phyloP scores from a whole-genome alignment of 1,140 invertebrate genomes.

The Philopotamus ludificatus region DNA sequence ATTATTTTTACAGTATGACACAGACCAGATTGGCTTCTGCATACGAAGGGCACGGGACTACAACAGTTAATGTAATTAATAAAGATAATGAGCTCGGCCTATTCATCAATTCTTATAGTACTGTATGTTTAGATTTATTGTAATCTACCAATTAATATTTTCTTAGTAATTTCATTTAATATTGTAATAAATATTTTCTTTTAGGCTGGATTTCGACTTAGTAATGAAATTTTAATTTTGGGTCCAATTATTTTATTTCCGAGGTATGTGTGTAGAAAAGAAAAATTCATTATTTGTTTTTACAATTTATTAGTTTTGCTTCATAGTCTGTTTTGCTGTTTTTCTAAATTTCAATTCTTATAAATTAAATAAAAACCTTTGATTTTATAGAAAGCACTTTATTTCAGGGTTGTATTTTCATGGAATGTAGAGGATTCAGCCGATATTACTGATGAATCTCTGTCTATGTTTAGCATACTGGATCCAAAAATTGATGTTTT shows the following conservation, averaged over 20 bases:
- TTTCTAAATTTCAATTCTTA: no score
- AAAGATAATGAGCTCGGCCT: constrained; percentile 26
- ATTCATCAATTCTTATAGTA: constrained; percentile 26
- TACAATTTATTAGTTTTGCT: background rate
- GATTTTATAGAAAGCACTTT: no score
- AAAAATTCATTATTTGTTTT: no score
- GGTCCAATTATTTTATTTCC: constrained; percentile 32
- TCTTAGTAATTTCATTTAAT: no score
- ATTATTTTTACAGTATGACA: no score
- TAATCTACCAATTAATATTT: no score
- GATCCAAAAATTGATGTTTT: constrained; percentile 75
- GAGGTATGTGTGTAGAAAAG: no score
- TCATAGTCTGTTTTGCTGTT: no score
- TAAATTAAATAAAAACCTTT: no score
- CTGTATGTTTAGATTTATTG: no score
- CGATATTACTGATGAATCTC: constrained; percentile 67
- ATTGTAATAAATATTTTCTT: no score
- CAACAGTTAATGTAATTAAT: constrained; percentile 24
- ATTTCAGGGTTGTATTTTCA: no score
- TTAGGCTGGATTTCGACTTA: constrained; percentile 33
- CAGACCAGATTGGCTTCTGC: background rate
- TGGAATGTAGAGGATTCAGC: constrained; percentile 65
- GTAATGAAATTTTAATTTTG: constrained; percentile 25
- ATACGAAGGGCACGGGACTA: constrained; percentile 26
- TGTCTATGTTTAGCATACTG: constrained; percentile 66